A percentile compares a stretch with the other conserved stretches of the same genome.
These are phyloP conservation scores for Neria commutata DNA, from an alignment of 2,888 invertebrate genomes.

Conservation along the genomic window DNA sequence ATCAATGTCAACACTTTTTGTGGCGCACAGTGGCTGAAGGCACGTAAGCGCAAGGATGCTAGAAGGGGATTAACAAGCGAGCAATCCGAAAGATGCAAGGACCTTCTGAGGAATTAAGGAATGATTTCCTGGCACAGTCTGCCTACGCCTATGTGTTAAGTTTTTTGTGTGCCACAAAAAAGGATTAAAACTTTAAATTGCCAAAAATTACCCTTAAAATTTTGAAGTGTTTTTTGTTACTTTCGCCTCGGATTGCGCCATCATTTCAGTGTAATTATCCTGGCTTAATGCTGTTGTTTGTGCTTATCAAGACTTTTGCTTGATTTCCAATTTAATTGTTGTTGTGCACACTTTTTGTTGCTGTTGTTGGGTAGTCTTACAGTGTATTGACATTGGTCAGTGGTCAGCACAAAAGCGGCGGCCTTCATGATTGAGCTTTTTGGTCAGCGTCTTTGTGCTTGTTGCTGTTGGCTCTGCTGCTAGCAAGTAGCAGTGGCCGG, in stretches of 20 bases:
- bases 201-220: constrained; percentile 37
- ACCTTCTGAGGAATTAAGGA: too few species aligned
- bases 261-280: constrained; percentile 16
- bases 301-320: constrained; percentile 46
- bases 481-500: too few species aligned
- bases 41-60: constrained; percentile 25
- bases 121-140: too few species aligned
- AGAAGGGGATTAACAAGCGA: constrained; percentile 5
- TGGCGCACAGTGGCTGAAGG: constrained; percentile 16
- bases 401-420: background rate
- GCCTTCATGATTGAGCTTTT: background rate
- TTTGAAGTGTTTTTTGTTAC: background rate
- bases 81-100: too few species aligned
- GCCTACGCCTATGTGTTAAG: too few species aligned
- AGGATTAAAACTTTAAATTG: constrained; percentile 54
- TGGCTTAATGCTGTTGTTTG: constrained; percentile 42
- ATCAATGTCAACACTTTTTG: constrained; percentile 55
- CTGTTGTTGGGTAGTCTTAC: too few species aligned
- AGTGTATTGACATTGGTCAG: constrained; percentile 3
- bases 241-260: background rate
- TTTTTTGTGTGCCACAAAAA: constrained; percentile 32
- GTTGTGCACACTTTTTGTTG: constrained; percentile 15
- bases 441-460: background rate
- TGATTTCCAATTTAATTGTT: constrained; percentile 44
- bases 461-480: background rate